Conservation (phyloP, 2,888 invertebrate species). For the Cartodere bifasciata region DNA sequence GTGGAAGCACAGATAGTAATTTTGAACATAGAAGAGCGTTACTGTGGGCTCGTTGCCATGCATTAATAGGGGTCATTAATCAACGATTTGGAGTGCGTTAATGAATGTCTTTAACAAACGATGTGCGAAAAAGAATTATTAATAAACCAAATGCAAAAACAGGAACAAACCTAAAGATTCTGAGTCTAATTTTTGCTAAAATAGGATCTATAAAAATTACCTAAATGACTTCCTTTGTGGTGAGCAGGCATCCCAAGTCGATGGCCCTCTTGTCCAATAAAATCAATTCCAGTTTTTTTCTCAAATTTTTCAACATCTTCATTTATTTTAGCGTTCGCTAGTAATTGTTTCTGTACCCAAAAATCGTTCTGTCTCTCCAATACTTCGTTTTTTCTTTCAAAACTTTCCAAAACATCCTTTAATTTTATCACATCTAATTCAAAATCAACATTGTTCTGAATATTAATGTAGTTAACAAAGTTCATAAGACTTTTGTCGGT, state of each 20-base stretch:
- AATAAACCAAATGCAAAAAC: no score
- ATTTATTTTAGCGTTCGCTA: constrained; percentile 12
- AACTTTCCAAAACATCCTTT: constrained; percentile 26
- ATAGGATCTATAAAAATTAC: no score
- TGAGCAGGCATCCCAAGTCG: constrained; percentile 10
- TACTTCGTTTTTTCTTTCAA: constrained; percentile 23
- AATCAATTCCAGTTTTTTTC: constrained; percentile 16
- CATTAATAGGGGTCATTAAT: no score
- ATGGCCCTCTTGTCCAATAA: constrained; percentile 24
- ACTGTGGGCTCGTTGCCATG: no score
- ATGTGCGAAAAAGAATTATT: no score
- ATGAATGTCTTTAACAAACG: no score
- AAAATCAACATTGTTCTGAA: constrained; percentile 26
- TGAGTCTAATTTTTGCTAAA: no score
- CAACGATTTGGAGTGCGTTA: no score
- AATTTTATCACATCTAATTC: constrained; percentile 27
- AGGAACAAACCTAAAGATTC: no score
- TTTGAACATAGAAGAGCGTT: no score
- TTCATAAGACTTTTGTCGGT: constrained; percentile 28
- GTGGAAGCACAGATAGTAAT: no score
- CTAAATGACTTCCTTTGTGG: constrained; percentile 8
- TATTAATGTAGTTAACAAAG: constrained; percentile 30
- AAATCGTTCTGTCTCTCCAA: constrained; percentile 21
- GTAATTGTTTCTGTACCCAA: constrained; percentile 15
- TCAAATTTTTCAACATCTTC: constrained; percentile 18